Evolutionary conservation across 2,113 vertebrate genomes (phyloP).

Genomic region (Phalacrocorax carbo): DNA sequence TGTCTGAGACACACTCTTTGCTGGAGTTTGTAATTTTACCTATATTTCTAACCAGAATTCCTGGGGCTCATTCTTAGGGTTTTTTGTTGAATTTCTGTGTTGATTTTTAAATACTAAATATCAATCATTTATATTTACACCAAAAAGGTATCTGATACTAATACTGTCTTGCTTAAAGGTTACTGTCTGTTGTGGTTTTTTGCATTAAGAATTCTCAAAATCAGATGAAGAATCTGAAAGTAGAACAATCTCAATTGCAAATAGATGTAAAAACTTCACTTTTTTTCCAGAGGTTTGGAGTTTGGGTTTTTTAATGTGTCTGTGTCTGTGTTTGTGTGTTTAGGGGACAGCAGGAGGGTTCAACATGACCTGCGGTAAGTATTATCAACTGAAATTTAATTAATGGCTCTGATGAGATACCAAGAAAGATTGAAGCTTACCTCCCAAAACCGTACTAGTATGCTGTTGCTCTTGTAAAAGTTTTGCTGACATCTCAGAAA

Average conservation of each 20-base stretch:
- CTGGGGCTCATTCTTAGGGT: not conserved
- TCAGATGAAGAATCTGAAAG: not conserved
- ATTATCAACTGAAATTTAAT: conserved; percentile 10
- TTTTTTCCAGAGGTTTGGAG: not conserved
- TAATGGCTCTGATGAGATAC: not conserved
- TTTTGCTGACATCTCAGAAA: not conserved
- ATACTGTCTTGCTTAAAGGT: not conserved
- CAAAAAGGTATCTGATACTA: not conserved
- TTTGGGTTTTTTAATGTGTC: not conserved
- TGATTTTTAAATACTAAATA: not conserved
- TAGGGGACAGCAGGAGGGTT: not conserved
- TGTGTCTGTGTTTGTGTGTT: not conserved
- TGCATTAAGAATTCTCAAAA: not conserved
- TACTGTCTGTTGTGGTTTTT: not conserved
- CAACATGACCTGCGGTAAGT: not conserved
- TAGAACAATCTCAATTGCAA: not conserved
- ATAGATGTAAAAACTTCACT: not conserved
- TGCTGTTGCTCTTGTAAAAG: not conserved
- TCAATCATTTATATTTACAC: not conserved
- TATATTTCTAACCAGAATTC: not conserved
- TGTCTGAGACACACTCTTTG: not conserved
- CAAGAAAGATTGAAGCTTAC: not conserved
- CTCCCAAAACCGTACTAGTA: not conserved
- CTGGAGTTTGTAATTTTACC: not conserved
- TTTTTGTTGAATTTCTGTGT: not conserved